Evolutionary conservation across 2,888 invertebrate species (phyloP).

Genomic region (Ophion ventricosus): DNA sequence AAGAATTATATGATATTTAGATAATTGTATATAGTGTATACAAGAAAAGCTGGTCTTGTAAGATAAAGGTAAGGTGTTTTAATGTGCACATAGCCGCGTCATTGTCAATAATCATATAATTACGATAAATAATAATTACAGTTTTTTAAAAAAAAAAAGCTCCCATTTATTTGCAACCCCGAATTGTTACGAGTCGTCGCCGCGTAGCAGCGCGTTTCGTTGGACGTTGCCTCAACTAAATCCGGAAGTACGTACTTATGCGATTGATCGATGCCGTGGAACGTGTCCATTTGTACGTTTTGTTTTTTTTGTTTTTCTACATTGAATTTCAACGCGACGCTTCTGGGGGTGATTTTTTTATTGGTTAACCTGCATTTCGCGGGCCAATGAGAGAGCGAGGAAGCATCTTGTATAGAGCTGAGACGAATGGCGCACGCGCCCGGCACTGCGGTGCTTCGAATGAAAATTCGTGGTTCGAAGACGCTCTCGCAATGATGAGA

Average conservation of each 20-base stretch:
- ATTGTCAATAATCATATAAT: constrained; percentile 84
- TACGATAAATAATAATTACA: constrained; percentile 83
- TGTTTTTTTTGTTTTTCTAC: background rate
- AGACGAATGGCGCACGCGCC: background rate
- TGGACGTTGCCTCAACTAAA: background rate
- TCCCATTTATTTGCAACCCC: background rate
- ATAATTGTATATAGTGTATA: constrained; percentile 83
- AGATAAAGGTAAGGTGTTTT: constrained; percentile 85
- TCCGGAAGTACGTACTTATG: background rate
- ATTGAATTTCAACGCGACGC: background rate
- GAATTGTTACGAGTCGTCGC: background rate
- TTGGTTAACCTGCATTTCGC: background rate
- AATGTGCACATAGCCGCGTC: constrained; percentile 85
- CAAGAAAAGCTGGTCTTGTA: constrained; percentile 84
- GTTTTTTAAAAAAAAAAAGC: constrained; percentile 78
- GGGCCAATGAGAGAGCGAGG: background rate
- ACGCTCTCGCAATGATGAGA: background rate
- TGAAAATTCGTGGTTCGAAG: background rate
- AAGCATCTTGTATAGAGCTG: background rate
- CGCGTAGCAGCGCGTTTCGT: background rate
- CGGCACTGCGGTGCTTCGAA: background rate
- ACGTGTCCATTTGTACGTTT: constrained; percentile 22
- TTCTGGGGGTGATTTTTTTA: background rate
- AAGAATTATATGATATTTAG: constrained; percentile 80
- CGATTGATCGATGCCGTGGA: constrained; percentile 6